Evolutionary conservation across 2,888 invertebrate genomes (phyloP).

Genomic region (Chrysotoxum bicinctum): DNA sequence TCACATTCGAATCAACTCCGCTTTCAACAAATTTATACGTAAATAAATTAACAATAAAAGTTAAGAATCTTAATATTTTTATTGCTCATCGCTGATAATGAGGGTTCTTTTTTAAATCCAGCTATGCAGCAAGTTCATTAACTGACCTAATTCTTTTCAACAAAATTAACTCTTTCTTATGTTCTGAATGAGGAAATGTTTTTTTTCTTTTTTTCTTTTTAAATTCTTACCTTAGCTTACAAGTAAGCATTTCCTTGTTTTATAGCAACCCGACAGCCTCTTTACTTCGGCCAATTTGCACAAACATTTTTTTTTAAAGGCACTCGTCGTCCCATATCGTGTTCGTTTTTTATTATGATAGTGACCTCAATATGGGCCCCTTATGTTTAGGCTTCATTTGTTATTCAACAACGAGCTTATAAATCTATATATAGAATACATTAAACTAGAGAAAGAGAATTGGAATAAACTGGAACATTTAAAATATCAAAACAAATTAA

Average conservation of each 20-base stretch:
- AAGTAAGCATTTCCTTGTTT: background rate
- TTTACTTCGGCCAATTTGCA: background rate
- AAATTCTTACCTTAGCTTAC: background rate
- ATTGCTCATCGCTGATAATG: background rate
- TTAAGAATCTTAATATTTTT: background rate
- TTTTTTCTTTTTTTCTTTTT: no score
- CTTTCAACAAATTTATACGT: no score
- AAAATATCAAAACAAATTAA: background rate
- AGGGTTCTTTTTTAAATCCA: background rate
- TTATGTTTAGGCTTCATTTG: slow-evolving; percentile 12
- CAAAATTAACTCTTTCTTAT: background rate
- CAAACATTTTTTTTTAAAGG: slow-evolving; percentile 1
- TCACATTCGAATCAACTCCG: no score
- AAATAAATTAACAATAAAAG: no score
- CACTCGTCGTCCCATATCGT: background rate
- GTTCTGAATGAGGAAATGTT: background rate
- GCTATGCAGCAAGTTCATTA: slow-evolving; percentile 1
- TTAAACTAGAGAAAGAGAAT: background rate
- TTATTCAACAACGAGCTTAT: slow-evolving; percentile 11
- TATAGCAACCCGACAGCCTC: background rate
- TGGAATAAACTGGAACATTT: background rate
- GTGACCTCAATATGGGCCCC: slow-evolving; percentile 13
- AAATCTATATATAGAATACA: background rate
- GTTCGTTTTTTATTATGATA: background rate
- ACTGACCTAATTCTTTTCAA: background rate